Evolutionary conservation across 1,140 invertebrate genomes (phyloP), one percentile per base, ranked within the genome.

Genomic region (Aphis craccivora): DNA sequence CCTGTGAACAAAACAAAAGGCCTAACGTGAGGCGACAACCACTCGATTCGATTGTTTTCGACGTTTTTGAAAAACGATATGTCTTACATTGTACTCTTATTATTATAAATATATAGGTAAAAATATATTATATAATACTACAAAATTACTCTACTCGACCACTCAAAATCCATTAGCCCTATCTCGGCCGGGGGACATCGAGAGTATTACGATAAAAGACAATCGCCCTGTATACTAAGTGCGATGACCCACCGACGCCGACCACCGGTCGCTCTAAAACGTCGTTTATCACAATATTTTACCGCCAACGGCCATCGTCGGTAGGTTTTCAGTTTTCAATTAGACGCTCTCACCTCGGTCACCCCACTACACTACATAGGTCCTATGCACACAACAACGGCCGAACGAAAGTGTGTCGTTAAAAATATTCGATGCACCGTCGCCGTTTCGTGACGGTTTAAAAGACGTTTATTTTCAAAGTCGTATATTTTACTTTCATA

Each of bases 251-350:
- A 76, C 30, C 60, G 30, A 25, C 60, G 30, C 25, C 60, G 60
- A 67, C 25, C 60, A 11, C 25, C 30, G 4, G 14, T 35, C 60
- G 14, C 14, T 76, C 4, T 14, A 18, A 76, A 76, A 76, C n/a
- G n/a, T 76, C 60, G 60, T 76, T 76, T 76, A 76, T 76, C 60
- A 76, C 30, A 18, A n/a, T 76, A 76, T 76, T 76, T 76, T 76
- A n/a, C 60, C 3, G 60, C 60, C 30, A 30, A 2, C 25, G 55
- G 55, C 55, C 60, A 76, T 76, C 60, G 60, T 76, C 30, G 60
- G 60, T 18, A 18, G 60, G 60, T 76, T 76, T 76, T 76, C 60
- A n/a, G 30, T 76, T 76, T 76, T 76, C 60, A 76, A 76, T 76
- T 76, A 76, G 30, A 76, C n/a, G 14, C 60, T 76, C n/a, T n/a